Evolutionary conservation across 2,113 vertebrate genomes (phyloP), one percentile per base, ranked within the genome.

Genomic region (Sinosuthora webbiana): DNA sequence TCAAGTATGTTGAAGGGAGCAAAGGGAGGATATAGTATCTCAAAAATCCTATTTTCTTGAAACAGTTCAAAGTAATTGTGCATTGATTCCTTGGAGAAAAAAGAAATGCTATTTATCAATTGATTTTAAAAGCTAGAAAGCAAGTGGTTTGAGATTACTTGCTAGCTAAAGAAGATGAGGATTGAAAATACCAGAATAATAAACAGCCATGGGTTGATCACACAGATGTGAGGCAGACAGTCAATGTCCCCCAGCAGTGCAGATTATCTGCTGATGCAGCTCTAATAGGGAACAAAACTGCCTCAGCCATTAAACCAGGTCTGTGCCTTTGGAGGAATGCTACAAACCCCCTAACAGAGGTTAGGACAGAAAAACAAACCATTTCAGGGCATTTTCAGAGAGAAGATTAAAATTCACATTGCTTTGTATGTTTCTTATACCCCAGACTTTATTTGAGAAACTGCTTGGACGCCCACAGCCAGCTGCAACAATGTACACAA

Each of bases 81-180:
- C 85, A 93, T 93, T 71, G 92, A 96, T 94, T 92, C 76, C 64
- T 90, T 50, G 28, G 90, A 92, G 90, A 70, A 77, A 87, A 90
- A 86, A 92, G 50, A 83, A 90, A 89, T 65, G 56, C 37, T 92
- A 83, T 93, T 93, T 93, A 92, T 93, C 90, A 96, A 95, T 93
- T 89, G 85, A 90, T 95, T 95, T 95, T 81, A 90, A 94, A 95
- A 92, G 56, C 64, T 78, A 74, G 95, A 97, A 92, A 78, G 80
- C 77, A 89, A 89, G 65, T 57, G 53, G 33, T 85, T 92, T 91
- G 92, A 96, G 91, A 85, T 93, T 59, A 90, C 82, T 95, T 93
- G 79, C 73, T 95, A n/a, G 74, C 96, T 94, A 88, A 96, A 97
- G 69, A 88, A 94, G 65, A 71, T 68, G 56, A 84, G 45, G 74